phyloP scores from a whole-genome alignment of 1,140 invertebrate species.

The Platyscapa corneri region DNA sequence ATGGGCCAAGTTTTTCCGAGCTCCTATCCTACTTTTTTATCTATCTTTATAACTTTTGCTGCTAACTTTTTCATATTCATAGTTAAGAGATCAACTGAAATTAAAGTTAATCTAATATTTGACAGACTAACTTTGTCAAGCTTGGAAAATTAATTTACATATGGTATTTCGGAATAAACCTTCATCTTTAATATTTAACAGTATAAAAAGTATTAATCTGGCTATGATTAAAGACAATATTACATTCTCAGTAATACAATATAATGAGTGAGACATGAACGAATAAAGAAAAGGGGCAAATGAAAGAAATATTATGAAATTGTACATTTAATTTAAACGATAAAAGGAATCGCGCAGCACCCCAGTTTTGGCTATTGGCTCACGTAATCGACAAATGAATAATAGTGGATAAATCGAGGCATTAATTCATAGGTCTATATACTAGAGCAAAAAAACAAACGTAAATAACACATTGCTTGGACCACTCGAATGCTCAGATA shows the following conservation, averaged over 20 bases:
- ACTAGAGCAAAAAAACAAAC: too few species aligned
- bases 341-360: conserved; percentile 50
- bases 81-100: neutral
- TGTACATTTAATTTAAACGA: conserved; percentile 39
- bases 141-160: conserved; percentile 18
- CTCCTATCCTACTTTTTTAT: too few species aligned
- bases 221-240: too few species aligned
- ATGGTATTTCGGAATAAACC: neutral
- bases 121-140: neutral
- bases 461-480: too few species aligned
- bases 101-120: conserved; percentile 34
- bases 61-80: conserved; percentile 8
- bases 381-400: conserved; percentile 63
- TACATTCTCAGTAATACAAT: too few species aligned
- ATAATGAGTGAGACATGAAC: too few species aligned
- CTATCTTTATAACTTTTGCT: neutral
- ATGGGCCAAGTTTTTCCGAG: conserved; percentile 12
- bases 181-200: too few species aligned
- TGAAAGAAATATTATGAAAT: conserved; percentile 15
- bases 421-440: conserved; percentile 57
- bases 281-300: neutral
- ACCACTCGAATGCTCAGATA: conserved; percentile 42
- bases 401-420: too few species aligned
- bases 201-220: too few species aligned
- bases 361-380: conserved; percentile 63